Percentiles rank a stretch among this genome's conserved stretches.
Conservation (phyloP, 2,113 vertebrate species). For the Tursiops truncatus region DNA sequence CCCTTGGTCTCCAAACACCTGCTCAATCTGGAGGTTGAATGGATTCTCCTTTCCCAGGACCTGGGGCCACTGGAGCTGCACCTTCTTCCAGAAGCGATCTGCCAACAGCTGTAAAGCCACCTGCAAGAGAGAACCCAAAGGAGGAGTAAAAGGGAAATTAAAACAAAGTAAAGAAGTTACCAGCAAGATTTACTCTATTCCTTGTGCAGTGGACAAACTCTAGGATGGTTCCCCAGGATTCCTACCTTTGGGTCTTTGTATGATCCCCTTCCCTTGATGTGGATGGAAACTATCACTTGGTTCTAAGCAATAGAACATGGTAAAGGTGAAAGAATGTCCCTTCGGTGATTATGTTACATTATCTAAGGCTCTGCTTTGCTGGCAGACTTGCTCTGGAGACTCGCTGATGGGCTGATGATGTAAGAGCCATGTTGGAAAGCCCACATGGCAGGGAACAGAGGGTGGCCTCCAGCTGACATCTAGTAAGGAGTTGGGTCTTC, state of each 20-base stretch:
- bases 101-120: conserved; percentile 78
- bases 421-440: not conserved
- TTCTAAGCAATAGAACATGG: not conserved
- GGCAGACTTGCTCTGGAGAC: not conserved
- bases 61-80: conserved; percentile 71
- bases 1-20: conserved; percentile 85
- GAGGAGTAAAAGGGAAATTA: not conserved
- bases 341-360: fast-evolving
- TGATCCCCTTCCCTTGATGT: not conserved
- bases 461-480: not conserved
- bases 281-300: not conserved
- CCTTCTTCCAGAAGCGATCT: conserved; percentile 81
- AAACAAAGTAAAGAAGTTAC: not conserved
- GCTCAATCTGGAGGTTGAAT: conserved; percentile 82
- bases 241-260: not conserved
- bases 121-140: conserved; percentile 72
- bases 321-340: not conserved
- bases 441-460: not conserved
- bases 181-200: not conserved
- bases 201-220: not conserved
- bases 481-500: not conserved
- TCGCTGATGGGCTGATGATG: no score
- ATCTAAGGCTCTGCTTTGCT: no score
- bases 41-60: conserved; percentile 86
- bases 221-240: not conserved